A percentile compares a stretch with the other conserved stretches of the same genome.
These are phyloP conservation scores for Hymenochirus boettgeri DNA, from an alignment of 2,113 vertebrate species.

Conservation along the genomic window DNA sequence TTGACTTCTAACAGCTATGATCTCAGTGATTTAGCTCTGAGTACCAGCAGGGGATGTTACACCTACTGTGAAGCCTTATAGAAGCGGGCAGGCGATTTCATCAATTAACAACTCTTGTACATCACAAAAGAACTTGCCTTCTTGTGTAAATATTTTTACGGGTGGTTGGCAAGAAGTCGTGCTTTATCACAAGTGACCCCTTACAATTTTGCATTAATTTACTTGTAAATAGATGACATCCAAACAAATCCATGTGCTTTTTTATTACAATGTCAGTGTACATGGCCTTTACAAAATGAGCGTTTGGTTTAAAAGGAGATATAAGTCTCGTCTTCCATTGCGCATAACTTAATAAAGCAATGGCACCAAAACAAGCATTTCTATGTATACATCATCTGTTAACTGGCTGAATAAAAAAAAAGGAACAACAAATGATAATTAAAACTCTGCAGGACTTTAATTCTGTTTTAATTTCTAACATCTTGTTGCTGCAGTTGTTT, in stretches of 20 bases:
- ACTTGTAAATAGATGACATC: background rate
- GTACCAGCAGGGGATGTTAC: slow-evolving; percentile 1
- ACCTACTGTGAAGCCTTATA: slow-evolving; percentile 30
- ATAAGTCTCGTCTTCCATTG: background rate
- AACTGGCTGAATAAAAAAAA: background rate
- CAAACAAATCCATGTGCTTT: background rate
- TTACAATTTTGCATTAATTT: background rate
- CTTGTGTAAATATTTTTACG: background rate
- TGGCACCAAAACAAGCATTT: background rate
- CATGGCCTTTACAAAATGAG: background rate
- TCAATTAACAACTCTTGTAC: background rate
- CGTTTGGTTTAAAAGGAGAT: no score
- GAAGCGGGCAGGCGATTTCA: slow-evolving; percentile 13
- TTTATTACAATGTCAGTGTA: background rate
- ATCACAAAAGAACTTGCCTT: background rate
- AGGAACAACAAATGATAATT: background rate
- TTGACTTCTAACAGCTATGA: slow-evolving; percentile 23
- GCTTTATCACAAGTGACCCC: background rate
- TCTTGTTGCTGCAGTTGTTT: slow-evolving; percentile 30
- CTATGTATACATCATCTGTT: slow-evolving; percentile 7
- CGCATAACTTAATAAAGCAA: background rate
- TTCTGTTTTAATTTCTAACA: slow-evolving; percentile 35
- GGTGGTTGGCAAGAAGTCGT: background rate
- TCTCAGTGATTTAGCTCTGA: slow-evolving; percentile 27
- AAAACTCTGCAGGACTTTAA: background rate